Evolutionary conservation across 2,888 invertebrate species (phyloP), one percentile per base, ranked within the genome.

Genomic region (Asteroscopus sphinx): DNA sequence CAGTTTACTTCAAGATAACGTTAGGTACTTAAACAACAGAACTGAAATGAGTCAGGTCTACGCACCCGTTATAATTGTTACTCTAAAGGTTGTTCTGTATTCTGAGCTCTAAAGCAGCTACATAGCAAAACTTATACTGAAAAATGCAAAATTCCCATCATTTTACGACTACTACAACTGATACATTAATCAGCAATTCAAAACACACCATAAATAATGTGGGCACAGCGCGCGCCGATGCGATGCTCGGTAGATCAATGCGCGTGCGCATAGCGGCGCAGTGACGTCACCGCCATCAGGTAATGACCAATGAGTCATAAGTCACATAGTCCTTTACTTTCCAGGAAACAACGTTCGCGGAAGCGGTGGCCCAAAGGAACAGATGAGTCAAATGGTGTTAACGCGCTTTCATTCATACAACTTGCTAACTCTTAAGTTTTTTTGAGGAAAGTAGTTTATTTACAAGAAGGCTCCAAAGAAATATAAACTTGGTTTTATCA

Each of bases 251-350:
- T 66, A 56, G 64, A 54, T 45, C 47, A 59, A 52, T 74, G 81
- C 77, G 79, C 80, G 68, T 57, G 83, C 84, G 85, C 87, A 89
- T 89, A 82, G 81, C 83, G 80, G 73, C 51, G 54, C 53, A 74
- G 64, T 89, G 88, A 90, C 89, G 90, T 89, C 88, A 89, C 71
- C 52, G 45, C 39, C 60, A 11, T 40, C 69, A 61, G 54, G 70
- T 60, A 58, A 47, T 63, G 53, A 67, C 57, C 54, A 60, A 51
- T 68, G 72, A 72, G 33, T 68, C 54, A 71, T 46, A 53, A 63
- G 55, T 61, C 58, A 66, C 56, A 67, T 54, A 73, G 69, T 67
- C 66, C 70, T 68, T 68, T 61, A 53, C 67, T 73, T 85, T 78
- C 81, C 80, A 78, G 76, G 73, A 79, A 79, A 68, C 59, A 52